phyloP scores from a whole-genome alignment of 2,113 vertebrate genomes.

The Suricata suricatta region DNA sequence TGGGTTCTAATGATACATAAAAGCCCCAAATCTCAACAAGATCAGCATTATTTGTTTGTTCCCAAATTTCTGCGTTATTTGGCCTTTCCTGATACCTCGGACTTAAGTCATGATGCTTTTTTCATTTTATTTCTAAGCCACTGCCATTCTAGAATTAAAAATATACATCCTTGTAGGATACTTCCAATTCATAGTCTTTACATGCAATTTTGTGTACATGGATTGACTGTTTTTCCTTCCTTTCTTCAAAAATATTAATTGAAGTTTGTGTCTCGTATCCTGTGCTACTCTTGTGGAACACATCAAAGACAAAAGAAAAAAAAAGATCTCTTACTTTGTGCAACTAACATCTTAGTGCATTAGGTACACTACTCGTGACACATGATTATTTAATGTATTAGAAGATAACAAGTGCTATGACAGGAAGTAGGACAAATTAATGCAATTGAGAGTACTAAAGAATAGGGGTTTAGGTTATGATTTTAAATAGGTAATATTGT shows the following conservation, averaged over 20 bases:
- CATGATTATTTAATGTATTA: neutral
- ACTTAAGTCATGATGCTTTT: neutral
- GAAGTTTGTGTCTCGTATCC: neutral
- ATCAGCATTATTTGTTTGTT: neutral
- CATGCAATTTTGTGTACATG: neutral
- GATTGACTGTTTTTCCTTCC: neutral
- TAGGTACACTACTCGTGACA: neutral
- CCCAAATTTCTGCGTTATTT: neutral
- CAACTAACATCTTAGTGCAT: neutral
- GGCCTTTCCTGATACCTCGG: neutral
- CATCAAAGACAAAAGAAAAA: neutral
- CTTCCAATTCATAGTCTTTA: neutral
- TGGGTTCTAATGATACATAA: neutral
- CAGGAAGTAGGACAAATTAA: neutral
- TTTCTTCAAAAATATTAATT: neutral
- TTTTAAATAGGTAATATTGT: neutral
- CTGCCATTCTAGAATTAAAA: neutral
- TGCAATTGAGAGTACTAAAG: accelerated
- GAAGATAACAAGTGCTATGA: neutral
- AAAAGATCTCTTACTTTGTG: neutral
- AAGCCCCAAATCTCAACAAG: neutral
- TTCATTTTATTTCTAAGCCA: neutral
- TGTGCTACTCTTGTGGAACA: neutral
- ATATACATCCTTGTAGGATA: neutral
- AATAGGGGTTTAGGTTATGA: neutral